These are phyloP conservation scores for Bovichtus variegatus DNA, from an alignment of 2,797 vertebrate species.

Conservation along the genomic window DNA sequence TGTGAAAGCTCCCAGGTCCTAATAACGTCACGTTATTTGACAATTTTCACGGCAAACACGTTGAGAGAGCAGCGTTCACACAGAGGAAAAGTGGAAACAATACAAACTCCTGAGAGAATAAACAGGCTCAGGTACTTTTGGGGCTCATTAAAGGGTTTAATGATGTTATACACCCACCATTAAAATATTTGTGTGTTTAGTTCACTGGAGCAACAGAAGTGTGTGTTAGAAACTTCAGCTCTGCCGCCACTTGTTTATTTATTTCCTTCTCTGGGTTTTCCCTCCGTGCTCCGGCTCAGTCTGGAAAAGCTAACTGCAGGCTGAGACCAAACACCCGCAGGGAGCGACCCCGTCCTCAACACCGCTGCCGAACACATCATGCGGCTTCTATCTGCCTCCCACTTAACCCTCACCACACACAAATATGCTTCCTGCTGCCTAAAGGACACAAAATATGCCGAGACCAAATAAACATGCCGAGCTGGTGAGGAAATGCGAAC, in stretches of 20 bases:
- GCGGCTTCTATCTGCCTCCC: conserved; percentile 46
- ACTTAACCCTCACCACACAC: conserved; percentile 64
- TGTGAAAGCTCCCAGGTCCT: background rate
- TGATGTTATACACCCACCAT: conserved; percentile 35
- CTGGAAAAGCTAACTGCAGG: conserved; percentile 53
- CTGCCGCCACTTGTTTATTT: conserved; percentile 59
- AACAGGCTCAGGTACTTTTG: conserved; percentile 14
- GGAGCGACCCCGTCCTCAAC: conserved; percentile 59
- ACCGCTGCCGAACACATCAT: conserved; percentile 41
- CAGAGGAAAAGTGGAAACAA: background rate
- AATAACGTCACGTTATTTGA: background rate
- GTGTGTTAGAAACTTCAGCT: conserved; percentile 20
- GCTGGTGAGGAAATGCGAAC: conserved; percentile 49
- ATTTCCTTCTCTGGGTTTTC: conserved; percentile 41
- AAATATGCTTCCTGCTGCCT: conserved; percentile 56
- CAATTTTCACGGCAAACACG: background rate
- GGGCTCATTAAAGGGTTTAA: conserved; percentile 44
- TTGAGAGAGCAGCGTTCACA: background rate
- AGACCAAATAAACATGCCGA: conserved; percentile 54
- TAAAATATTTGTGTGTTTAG: conserved; percentile 50
- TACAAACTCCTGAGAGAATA: background rate
- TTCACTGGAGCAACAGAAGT: conserved; percentile 13
- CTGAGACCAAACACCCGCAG: conserved; percentile 67
- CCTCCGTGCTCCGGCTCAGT: conserved; percentile 42
- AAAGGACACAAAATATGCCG: conserved; percentile 38